Base-by-base conservation (phyloP, 2,113 vertebrate species). In the Egretta garzetta region DNA sequence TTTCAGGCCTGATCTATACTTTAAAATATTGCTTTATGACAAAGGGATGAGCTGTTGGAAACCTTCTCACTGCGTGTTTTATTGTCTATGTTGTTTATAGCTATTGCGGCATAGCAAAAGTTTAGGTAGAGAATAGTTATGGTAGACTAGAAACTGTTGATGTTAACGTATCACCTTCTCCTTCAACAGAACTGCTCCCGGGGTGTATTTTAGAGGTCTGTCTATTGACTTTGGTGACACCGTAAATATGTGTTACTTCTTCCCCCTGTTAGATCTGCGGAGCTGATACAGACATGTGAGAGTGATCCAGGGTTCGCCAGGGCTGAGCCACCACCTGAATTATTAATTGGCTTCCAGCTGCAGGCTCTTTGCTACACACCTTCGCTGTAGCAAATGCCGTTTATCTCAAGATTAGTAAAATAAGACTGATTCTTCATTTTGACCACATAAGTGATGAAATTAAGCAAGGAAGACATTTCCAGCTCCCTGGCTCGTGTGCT, bases 81-180 rank as follows among this genome's bases (percentile, higher is more conserved):
- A 93, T 89, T 88, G 53, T 76, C 71, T 63, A 16, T 47, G 49
- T 91, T 95, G 89, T 93, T 96, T 96, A 93, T 86, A 91, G 71
- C 79, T 90, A 28, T 77, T 86, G 77, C 33, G 10, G 86, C 50
- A 33, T 17, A 82, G 67, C 73, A 82, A 33, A 96, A 93, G 63
- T 91, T 96, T 93, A 82, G 84, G 55, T 88, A 80, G 74, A 80
- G 71, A 59, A 66, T 73, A 90, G 89, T 93, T 97, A 93, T 37
- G 50, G 95, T 70, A 75, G 93, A 91, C 95, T 93, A 95, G 94
- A 95, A 96, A 85, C 49, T 1, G 16, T 85, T 21, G 4, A 4
- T 88, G 84, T 90, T 90, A 96, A 97, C 67, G 8, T 83, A 96
- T n/a, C 88, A 58, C 90, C 79, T 88, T 83, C 81, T 96, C 93